Evolutionary conservation across 2,113 vertebrate genomes (phyloP).

Genomic region (Catagonus wagneri): DNA sequence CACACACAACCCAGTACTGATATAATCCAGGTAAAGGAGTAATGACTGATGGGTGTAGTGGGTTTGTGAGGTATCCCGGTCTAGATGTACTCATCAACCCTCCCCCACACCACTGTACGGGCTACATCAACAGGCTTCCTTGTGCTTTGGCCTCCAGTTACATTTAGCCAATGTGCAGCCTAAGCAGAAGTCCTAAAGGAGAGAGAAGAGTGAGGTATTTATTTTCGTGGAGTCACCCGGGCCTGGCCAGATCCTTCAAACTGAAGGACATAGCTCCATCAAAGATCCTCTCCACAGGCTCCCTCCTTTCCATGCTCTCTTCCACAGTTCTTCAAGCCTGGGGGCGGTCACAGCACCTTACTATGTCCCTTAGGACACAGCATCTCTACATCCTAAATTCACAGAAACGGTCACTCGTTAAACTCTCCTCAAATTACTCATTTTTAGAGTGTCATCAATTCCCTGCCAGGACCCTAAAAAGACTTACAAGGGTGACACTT

Average conservation of each 20-base stretch:
- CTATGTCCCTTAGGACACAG: not conserved
- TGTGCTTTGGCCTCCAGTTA: not conserved
- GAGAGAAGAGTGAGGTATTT: not conserved
- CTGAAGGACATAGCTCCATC: not conserved
- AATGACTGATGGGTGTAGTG: not conserved
- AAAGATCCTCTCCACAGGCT: too few relatives aligned
- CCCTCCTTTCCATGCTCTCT: not conserved
- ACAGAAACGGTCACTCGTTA: conserved; percentile 2
- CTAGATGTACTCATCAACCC: not conserved
- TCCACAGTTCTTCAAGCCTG: not conserved
- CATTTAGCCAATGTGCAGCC: not conserved
- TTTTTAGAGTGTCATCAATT: not conserved
- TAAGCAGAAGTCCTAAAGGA: not conserved
- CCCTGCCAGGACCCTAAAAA: not conserved
- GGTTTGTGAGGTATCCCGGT: not conserved
- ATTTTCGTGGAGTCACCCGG: not conserved
- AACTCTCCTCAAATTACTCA: not conserved
- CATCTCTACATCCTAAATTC: not conserved
- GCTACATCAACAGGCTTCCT: not conserved
- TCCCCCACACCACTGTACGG: not conserved
- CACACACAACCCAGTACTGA: not conserved
- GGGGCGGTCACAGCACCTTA: not conserved
- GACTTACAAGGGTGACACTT: not conserved
- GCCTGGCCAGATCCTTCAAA: not conserved
- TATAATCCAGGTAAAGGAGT: not conserved